These are phyloP conservation scores for Marisa cornuarietis DNA, from an alignment of 1,140 invertebrate genomes.

Conservation along the genomic window DNA sequence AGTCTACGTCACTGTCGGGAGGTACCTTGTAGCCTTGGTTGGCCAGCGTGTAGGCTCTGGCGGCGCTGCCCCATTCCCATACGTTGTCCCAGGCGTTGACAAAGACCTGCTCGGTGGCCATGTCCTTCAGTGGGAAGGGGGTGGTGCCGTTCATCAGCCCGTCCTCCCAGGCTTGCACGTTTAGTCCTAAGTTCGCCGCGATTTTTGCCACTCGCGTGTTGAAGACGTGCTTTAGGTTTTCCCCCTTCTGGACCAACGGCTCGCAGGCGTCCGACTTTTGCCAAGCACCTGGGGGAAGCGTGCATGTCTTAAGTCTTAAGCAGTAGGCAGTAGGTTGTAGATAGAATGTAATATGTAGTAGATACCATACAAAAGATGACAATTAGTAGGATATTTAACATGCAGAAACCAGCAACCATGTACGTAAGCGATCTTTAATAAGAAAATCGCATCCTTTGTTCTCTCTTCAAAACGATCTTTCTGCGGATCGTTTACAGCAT, in stretches of 20 bases:
- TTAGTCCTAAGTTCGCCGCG: conserved; percentile 18
- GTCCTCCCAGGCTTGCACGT: conserved; percentile 53
- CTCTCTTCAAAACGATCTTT: conserved; percentile 28
- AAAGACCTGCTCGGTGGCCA: conserved; percentile 36
- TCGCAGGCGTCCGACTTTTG: conserved; percentile 45
- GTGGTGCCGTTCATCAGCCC: conserved; percentile 41
- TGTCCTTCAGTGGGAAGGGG: conserved; percentile 30
- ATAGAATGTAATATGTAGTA: no score
- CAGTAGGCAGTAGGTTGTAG: background rate
- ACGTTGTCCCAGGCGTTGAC: conserved; percentile 59
- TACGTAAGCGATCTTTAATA: conserved; percentile 19
- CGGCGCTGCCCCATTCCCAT: conserved; percentile 56
- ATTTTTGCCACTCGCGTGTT: conserved; percentile 34
- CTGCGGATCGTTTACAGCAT: background rate
- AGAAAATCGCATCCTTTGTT: conserved; percentile 28
- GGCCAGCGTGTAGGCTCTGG: conserved; percentile 40
- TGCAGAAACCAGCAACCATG: no score
- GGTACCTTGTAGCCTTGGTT: conserved; percentile 48
- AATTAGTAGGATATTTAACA: no score
- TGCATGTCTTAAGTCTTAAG: conserved; percentile 41
- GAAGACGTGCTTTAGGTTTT: conserved; percentile 39
- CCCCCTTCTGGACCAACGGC: conserved; percentile 13
- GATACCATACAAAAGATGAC: no score
- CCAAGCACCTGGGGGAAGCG: conserved; percentile 37
- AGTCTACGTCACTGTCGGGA: background rate